Percentiles rank a stretch among this genome's conserved stretches.
phyloP scores from a whole-genome alignment of 64 coral and sea anemone species.

The Pachyseris speciosa region DNA sequence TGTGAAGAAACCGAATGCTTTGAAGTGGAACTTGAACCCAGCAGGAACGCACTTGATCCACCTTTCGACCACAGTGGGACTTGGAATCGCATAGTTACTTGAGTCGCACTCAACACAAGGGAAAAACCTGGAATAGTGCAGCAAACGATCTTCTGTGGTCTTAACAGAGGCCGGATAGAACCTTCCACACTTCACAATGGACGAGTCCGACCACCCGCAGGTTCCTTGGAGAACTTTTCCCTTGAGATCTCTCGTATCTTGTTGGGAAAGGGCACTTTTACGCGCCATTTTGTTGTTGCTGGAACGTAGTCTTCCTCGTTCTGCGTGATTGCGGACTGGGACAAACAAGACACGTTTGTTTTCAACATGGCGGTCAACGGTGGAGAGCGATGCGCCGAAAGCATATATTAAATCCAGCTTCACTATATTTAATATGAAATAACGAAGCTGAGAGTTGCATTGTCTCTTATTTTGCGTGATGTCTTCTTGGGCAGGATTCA shows the following conservation, averaged over 20 bases:
- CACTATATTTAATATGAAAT: background rate
- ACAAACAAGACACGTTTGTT: background rate
- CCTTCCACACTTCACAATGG: conserved; percentile 63
- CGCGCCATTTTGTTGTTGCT: conserved; percentile 39
- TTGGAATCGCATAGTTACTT: conserved; percentile 75
- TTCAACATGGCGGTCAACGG: background rate
- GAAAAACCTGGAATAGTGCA: conserved; percentile 59
- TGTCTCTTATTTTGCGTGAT: background rate
- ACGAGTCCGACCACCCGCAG: conserved; percentile 68
- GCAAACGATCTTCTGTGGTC: conserved; percentile 55
- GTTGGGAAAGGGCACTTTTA: background rate
- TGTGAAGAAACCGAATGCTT: conserved; percentile 76
- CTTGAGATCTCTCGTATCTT: background rate
- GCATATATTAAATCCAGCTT: background rate
- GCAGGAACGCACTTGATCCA: conserved; percentile 61
- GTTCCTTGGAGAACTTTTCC: conserved; percentile 67
- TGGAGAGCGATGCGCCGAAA: background rate
- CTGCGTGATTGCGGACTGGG: background rate
- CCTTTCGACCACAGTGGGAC: conserved; percentile 38
- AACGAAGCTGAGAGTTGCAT: background rate
- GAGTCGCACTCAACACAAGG: conserved; percentile 76
- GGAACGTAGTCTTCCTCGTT: background rate
- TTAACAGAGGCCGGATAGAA: conserved; percentile 70
- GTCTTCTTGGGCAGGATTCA: conserved; percentile 73
- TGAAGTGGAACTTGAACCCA: conserved; percentile 72